Evolutionary conservation across 30 jellyfish, hydroid and myxozoan genomes (phyloP).

Genomic region (Chironex yamaguchii): DNA sequence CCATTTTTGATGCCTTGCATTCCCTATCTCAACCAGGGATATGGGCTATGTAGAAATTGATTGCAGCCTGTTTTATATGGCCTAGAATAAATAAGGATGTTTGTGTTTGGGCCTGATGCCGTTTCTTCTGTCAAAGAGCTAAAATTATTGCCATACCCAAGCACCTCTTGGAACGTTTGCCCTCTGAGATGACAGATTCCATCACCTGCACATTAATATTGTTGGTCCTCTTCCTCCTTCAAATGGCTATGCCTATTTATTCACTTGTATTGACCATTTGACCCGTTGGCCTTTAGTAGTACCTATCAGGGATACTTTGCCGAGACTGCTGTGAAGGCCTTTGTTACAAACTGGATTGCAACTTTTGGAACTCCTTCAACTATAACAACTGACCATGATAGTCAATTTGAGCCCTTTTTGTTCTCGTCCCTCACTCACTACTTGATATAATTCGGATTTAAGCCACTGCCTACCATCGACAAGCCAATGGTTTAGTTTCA

Average conservation of each 20-base stretch:
- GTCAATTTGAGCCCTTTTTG: constrained; percentile 29
- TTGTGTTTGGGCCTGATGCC: constrained; percentile 23
- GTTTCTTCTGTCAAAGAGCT: constrained; percentile 44
- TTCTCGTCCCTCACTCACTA: neutral
- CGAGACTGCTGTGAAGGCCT: constrained; percentile 12
- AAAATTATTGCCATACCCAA: constrained; percentile 27
- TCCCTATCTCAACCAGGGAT: constrained; percentile 30
- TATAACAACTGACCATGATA: constrained; percentile 42
- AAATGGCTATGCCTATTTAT: constrained; percentile 8
- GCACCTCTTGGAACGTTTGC: constrained; percentile 55
- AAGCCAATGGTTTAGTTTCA: constrained; percentile 46
- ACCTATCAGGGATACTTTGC: constrained; percentile 33
- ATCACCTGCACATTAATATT: constrained; percentile 47
- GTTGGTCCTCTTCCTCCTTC: constrained; percentile 71
- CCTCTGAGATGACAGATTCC: constrained; percentile 36
- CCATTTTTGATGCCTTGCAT: constrained; percentile 20
- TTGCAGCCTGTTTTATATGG: constrained; percentile 46
- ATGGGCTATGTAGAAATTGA: constrained; percentile 34
- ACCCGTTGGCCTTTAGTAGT: constrained; percentile 66
- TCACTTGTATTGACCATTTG: constrained; percentile 49
- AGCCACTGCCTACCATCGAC: constrained; percentile 56
- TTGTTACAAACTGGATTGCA: constrained; percentile 11
- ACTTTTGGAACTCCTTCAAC: constrained; percentile 22
- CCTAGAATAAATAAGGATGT: constrained; percentile 39
- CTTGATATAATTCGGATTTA: constrained; percentile 17